Evolutionary conservation across 2,113 vertebrate genomes (phyloP).

Genomic region (Lonchura striata): DNA sequence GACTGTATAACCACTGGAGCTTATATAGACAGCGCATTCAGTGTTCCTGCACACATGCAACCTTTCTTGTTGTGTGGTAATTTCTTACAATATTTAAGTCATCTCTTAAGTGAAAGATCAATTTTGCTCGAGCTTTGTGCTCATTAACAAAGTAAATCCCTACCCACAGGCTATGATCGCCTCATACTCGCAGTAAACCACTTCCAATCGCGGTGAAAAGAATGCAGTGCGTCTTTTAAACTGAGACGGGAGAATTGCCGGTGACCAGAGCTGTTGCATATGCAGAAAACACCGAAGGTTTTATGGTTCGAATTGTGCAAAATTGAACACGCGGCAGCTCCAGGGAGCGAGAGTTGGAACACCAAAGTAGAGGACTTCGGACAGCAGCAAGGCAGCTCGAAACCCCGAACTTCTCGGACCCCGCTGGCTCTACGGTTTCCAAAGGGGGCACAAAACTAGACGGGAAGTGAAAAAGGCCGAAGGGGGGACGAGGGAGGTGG

Average conservation of each 20-base stretch:
- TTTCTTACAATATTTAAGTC: not conserved
- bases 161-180: accelerated
- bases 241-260: accelerated
- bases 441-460: accelerated
- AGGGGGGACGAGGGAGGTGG: accelerated
- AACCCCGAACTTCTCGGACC: accelerated
- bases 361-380: accelerated
- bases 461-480: accelerated
- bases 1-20: not conserved
- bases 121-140: not conserved
- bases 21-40: not conserved
- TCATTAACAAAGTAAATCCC: not conserved
- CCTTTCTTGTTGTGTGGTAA: not conserved
- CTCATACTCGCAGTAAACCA: not conserved
- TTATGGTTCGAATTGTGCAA: accelerated
- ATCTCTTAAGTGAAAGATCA: not conserved
- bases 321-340: not conserved
- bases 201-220: not conserved
- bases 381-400: not conserved
- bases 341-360: accelerated
- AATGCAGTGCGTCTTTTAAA: not conserved
- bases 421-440: accelerated
- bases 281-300: not conserved
- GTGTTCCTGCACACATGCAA: not conserved
- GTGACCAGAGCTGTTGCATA: accelerated